Evolutionary conservation across 2,888 invertebrate genomes (phyloP).

Genomic region (Chaetogeoica ovagalla): DNA sequence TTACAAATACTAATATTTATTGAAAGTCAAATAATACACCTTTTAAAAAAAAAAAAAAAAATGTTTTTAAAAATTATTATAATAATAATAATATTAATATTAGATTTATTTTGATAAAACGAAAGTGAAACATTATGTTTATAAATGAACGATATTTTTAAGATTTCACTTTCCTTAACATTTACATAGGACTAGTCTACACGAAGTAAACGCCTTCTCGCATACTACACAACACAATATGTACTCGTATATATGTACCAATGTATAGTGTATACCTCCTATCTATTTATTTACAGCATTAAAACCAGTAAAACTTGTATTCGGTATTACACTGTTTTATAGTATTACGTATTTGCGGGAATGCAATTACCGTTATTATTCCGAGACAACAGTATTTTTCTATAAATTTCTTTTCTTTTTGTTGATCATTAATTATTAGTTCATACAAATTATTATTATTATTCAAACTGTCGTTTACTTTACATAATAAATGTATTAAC

Average conservation of each 20-base stretch:
- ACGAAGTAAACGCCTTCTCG: constrained; percentile 22
- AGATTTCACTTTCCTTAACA: constrained; percentile 49
- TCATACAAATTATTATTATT: background rate
- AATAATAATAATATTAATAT: background rate
- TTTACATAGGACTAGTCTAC: constrained; percentile 31
- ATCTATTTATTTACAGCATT: background rate
- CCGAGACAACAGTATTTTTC: background rate
- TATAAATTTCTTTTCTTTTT: background rate
- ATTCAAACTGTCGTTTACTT: too few relatives aligned
- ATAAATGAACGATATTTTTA: background rate
- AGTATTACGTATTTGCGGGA: constrained; percentile 14
- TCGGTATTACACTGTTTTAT: background rate
- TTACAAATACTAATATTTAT: too few relatives aligned
- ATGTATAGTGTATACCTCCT: background rate
- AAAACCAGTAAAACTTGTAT: constrained; percentile 40
- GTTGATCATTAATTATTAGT: background rate
- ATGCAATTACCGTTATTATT: background rate
- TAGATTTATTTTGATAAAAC: background rate
- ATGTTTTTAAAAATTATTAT: too few relatives aligned
- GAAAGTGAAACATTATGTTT: constrained; percentile 16
- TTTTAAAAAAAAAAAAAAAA: too few relatives aligned
- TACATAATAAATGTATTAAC: too few relatives aligned
- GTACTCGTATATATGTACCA: too few relatives aligned
- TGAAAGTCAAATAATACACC: too few relatives aligned
- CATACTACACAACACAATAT: background rate